These are phyloP conservation scores for Hippoglossus stenolepis DNA, from an alignment of 2,113 vertebrate species.

Conservation along the genomic window DNA sequence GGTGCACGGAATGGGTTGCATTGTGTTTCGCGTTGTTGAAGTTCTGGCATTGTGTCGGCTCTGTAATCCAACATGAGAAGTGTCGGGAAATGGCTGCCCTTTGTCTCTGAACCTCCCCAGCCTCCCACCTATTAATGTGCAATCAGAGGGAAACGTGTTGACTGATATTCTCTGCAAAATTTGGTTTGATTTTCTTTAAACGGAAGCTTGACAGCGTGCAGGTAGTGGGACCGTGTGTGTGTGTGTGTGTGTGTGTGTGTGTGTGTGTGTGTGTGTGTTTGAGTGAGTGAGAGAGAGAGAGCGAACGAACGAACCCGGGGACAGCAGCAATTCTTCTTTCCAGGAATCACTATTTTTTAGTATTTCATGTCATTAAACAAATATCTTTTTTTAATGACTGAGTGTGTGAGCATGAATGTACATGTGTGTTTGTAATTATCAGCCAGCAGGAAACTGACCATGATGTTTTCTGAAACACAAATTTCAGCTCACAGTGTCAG, in stretches of 20 bases:
- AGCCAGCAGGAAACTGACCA: conserved; percentile 17
- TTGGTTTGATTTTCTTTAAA: conserved; percentile 33
- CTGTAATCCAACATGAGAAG: conserved; percentile 33
- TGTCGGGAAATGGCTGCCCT: conserved; percentile 43
- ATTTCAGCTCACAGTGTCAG: conserved; percentile 19
- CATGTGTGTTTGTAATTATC: conserved; percentile 28
- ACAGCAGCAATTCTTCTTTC: background rate
- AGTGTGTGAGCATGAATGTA: background rate
- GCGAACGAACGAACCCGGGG: too few species aligned
- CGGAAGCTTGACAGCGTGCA: conserved; percentile 14
- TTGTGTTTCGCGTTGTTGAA: conserved; percentile 28
- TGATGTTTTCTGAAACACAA: conserved; percentile 6
- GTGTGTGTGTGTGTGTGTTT: background rate
- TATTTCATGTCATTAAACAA: background rate
- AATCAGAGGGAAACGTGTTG: conserved; percentile 41
- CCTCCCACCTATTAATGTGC: conserved; percentile 41
- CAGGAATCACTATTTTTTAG: background rate
- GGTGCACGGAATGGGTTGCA: conserved; percentile 26
- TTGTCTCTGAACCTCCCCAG: conserved; percentile 14
- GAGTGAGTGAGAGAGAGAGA: background rate
- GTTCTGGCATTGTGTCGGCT: conserved; percentile 13
- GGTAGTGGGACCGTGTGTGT: too few species aligned
- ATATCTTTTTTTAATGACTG: background rate
- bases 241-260: too few species aligned
- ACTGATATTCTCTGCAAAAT: conserved; percentile 25